These are phyloP conservation scores for Drosophila acutilabella DNA, from an alignment of 2,888 invertebrate species.

Conservation along the genomic window DNA sequence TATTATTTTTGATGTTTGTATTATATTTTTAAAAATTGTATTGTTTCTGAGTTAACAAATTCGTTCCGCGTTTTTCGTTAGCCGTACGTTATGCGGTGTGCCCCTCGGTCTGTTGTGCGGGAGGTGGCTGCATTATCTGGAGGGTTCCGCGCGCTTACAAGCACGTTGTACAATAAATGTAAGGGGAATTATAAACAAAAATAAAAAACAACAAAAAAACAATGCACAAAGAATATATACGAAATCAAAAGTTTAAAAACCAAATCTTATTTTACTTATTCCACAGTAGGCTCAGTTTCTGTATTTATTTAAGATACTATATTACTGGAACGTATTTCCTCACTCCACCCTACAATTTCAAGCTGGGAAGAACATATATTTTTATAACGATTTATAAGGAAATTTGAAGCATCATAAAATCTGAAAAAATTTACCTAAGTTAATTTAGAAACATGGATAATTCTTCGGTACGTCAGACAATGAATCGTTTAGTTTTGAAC, in stretches of 20 bases:
- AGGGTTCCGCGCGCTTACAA: too few species aligned
- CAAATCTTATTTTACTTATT: background rate
- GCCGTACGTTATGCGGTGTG: too few species aligned
- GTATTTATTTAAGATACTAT: background rate
- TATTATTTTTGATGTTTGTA: too few species aligned
- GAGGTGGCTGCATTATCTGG: too few species aligned
- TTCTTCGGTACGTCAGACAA: background rate
- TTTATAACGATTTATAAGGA: background rate
- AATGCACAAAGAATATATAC: constrained; percentile 50
- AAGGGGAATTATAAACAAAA: constrained; percentile 57
- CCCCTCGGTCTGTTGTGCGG: too few species aligned
- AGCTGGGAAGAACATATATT: background rate
- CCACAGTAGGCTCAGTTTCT: background rate
- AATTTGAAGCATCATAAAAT: background rate
- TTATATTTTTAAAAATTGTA: too few species aligned
- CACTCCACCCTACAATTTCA: background rate
- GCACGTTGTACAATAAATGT: constrained; percentile 60
- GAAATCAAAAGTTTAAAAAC: constrained; percentile 46
- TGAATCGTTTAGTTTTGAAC: constrained; percentile 3
- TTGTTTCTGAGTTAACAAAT: too few species aligned
- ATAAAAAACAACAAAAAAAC: constrained; percentile 32
- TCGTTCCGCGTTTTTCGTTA: too few species aligned
- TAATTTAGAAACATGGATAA: background rate
- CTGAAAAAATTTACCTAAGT: background rate
- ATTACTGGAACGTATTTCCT: background rate